Conservation (phyloP, 2,797 vertebrate genomes). For the Tinamus major region DNA sequence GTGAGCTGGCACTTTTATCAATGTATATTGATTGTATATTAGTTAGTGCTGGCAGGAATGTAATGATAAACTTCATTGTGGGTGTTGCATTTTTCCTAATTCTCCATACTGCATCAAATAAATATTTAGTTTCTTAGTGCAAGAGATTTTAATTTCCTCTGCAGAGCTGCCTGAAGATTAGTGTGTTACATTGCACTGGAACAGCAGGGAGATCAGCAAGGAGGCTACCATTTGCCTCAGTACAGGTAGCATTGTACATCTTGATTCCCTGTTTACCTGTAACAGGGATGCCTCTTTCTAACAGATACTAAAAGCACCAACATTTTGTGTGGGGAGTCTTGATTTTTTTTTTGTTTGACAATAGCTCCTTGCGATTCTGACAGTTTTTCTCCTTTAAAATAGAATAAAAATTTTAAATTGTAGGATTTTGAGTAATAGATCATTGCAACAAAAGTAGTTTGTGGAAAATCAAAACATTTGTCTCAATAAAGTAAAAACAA, state of each 20-base stretch:
- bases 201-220: neutral
- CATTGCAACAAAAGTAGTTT: neutral
- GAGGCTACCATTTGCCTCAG: neutral
- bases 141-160: neutral
- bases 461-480: neutral
- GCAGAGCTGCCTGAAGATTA: neutral
- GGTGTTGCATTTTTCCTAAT: neutral
- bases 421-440: neutral
- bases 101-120: neutral
- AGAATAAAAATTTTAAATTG: neutral
- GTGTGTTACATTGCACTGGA: neutral
- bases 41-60: neutral
- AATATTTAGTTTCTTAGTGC: neutral
- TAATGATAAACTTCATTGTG: neutral
- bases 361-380: neutral
- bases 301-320: neutral
- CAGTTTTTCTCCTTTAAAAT: neutral
- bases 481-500: neutral
- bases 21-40: neutral
- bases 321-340: neutral
- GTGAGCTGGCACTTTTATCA: neutral
- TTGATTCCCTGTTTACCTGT: neutral
- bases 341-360: neutral
- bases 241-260: neutral
- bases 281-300: neutral